Evolutionary conservation across 2,797 vertebrate species (phyloP).

Genomic region (Malurus leucopterus): DNA sequence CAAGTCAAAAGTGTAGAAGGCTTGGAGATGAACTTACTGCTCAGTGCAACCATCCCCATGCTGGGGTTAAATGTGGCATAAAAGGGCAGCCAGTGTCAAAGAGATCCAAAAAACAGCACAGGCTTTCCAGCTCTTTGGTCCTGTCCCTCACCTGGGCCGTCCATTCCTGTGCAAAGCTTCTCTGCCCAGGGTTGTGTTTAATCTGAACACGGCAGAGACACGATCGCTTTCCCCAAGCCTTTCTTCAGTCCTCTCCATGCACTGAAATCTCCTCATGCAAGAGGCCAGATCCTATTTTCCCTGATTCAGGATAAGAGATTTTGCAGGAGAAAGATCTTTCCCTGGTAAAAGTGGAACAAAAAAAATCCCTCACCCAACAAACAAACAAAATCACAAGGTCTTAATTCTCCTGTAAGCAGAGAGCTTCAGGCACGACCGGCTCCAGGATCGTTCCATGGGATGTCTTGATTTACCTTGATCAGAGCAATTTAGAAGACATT

Average conservation of each 20-base stretch:
- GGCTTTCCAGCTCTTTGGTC: background rate
- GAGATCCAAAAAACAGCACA: background rate
- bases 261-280: background rate
- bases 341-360: background rate
- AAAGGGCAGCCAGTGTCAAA: background rate
- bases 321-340: background rate
- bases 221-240: accelerated
- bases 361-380: background rate
- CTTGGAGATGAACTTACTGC: background rate
- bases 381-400: background rate
- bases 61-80: too few relatives aligned
- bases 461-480: conserved; percentile 60
- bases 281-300: background rate
- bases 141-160: accelerated
- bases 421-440: background rate
- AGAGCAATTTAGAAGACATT: conserved; percentile 40
- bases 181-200: background rate
- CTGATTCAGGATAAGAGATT: background rate
- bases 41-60: background rate
- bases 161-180: background rate
- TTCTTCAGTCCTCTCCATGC: background rate
- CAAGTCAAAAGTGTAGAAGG: accelerated
- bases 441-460: background rate
- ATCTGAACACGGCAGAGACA: background rate
- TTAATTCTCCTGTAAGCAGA: background rate